These are phyloP conservation scores for Griposia aprilina DNA, from an alignment of 2,888 invertebrate genomes.

Conservation along the genomic window DNA sequence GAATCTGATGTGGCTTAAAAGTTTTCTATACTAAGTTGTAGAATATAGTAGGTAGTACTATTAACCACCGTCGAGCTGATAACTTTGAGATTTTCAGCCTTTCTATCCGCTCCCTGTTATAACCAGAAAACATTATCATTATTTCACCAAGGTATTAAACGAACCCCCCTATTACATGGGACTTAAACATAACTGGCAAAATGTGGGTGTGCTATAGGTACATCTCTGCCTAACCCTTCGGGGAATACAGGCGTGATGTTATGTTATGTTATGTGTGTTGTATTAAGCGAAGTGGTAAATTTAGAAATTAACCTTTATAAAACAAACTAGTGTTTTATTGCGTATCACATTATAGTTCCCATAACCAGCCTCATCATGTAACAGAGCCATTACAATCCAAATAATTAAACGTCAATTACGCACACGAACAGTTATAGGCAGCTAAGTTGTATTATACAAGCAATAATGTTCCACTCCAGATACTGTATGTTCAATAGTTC, in stretches of 20 bases:
- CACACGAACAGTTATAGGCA: slow-evolving; percentile 52
- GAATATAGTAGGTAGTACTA: not conserved
- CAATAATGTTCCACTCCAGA: slow-evolving; percentile 66
- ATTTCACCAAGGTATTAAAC: not conserved
- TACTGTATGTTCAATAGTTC: slow-evolving; percentile 69
- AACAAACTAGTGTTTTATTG: slow-evolving; percentile 10
- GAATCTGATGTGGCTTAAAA: not conserved
- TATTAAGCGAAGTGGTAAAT: not conserved
- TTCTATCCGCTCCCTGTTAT: not conserved
- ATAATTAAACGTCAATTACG: slow-evolving; percentile 58
- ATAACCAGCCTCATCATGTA: slow-evolving; percentile 23
- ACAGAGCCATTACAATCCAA: slow-evolving; percentile 36
- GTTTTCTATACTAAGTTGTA: not conserved
- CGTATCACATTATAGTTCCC: slow-evolving; percentile 5
- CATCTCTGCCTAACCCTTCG: too few species aligned
- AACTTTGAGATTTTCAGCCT: not conserved
- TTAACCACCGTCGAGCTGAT: not conserved
- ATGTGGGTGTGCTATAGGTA: too few species aligned
- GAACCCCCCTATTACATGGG: too few species aligned
- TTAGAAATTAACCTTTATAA: slow-evolving; percentile 2
- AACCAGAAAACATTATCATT: not conserved
- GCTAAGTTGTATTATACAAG: slow-evolving; percentile 60
- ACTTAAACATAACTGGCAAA: too few species aligned
- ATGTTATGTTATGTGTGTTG: too few species aligned
- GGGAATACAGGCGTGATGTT: too few species aligned